Conservation (phyloP, 2,113 vertebrate species). For the Cyanoramphus novaezelandiae region DNA sequence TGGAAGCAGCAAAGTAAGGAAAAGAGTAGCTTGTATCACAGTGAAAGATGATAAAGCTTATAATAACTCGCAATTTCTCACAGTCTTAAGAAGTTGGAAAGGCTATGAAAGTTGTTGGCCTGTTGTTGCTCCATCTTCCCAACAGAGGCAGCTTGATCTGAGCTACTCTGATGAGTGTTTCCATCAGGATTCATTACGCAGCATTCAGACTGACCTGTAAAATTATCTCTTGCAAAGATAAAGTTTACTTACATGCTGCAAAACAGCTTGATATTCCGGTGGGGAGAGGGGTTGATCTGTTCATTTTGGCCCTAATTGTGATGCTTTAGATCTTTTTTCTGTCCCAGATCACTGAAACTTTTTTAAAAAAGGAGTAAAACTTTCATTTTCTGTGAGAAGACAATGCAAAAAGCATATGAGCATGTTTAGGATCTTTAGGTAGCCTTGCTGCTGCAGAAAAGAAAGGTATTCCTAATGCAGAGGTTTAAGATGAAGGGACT, state of each 20-base stretch:
- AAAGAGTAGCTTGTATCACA: background rate
- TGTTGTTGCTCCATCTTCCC: background rate
- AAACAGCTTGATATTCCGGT: background rate
- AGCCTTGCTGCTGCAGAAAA: background rate
- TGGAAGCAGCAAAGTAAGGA: background rate
- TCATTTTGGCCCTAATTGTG: background rate
- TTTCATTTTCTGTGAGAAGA: background rate
- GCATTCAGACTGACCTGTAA: background rate
- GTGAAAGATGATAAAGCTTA: background rate
- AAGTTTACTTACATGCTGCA: background rate
- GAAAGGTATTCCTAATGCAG: background rate
- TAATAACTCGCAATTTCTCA: background rate
- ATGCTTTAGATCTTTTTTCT: background rate
- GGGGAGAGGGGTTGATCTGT: too few relatives aligned
- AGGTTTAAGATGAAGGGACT: background rate
- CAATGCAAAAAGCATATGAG: background rate
- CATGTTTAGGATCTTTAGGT: background rate
- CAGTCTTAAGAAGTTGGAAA: background rate
- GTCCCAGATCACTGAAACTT: background rate
- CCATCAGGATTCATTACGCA: background rate
- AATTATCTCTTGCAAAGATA: background rate
- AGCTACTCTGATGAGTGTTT: background rate
- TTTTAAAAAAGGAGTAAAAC: background rate
- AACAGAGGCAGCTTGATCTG: background rate
- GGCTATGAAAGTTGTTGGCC: background rate